Conservation (phyloP, 2,888 invertebrate genomes). For the Schrankia costaestrigalis region DNA sequence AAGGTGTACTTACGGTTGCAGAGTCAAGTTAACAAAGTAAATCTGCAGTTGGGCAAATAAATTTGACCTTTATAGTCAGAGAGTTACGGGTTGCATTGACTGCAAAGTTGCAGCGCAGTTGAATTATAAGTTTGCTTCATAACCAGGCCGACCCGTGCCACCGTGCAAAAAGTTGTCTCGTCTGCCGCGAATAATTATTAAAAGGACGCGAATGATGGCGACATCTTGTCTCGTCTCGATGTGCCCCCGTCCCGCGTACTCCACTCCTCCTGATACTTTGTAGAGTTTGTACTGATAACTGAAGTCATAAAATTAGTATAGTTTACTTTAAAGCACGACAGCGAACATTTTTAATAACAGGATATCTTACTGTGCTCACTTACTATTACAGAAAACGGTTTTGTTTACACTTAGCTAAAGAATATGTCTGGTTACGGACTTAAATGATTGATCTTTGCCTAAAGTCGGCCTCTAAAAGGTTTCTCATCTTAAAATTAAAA, state of each 20-base stretch:
- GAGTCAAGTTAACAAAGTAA: slow-evolving; percentile 25
- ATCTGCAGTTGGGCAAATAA: slow-evolving; percentile 13
- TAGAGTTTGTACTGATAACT: too few species aligned
- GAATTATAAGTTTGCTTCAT: slow-evolving; percentile 38
- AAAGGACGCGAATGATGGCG: slow-evolving; percentile 59
- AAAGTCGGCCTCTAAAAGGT: too few species aligned
- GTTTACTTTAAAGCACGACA: slow-evolving; percentile 2
- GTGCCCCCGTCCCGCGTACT: slow-evolving; percentile 24
- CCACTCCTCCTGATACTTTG: slow-evolving; percentile 23
- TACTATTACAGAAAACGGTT: too few species aligned
- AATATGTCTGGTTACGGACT: too few species aligned
- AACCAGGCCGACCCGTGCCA: slow-evolving; percentile 42
- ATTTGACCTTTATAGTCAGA: slow-evolving; percentile 32
- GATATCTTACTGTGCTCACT: too few species aligned
- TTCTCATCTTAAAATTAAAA: too few species aligned
- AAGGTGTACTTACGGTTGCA: slow-evolving; percentile 39
- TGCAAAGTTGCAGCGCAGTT: slow-evolving; percentile 20
- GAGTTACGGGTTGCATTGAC: slow-evolving; percentile 26
- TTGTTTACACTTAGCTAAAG: too few species aligned
- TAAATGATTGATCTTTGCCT: too few species aligned
- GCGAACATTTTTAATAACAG: slow-evolving; percentile 1
- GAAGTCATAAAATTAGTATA: too few species aligned
- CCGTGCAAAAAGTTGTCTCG: slow-evolving; percentile 60
- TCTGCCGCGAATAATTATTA: slow-evolving; percentile 60
- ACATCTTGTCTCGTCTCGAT: slow-evolving; percentile 60